Base-by-base conservation (phyloP, 2,113 vertebrate species). In the Dicrurus megarhynchus region DNA sequence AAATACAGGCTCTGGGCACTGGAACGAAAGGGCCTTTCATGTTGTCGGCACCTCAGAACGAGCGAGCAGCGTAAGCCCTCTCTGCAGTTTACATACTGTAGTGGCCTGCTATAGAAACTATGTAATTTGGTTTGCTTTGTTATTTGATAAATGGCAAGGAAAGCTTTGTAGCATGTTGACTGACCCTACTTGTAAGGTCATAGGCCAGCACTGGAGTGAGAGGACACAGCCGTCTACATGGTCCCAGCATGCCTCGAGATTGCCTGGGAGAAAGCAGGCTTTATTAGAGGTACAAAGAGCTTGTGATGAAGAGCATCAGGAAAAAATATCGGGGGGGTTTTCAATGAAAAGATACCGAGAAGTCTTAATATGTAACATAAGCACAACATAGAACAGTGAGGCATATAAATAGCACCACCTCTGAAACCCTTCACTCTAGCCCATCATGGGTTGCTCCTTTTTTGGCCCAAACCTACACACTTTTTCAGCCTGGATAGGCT, bases 261-360 rank as follows among this genome's bases (percentile, higher is more conserved):
- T 56, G 91, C 91, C 95, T 87, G 85, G 90, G 96, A 98, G 97
- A 97, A 94, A 91, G 96, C 75, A 95, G 98, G 98, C 98, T 98
- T 98, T 93, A 90, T 95, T 53, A 88, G 86, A 65, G 70, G 17
- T 71, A 94, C 96, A 97, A 97, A 98, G 97, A 86, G 39, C 80
- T 96, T 19, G 61, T 6, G 12, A 28, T 44, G 73, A 86, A 92
- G 88, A 86, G 82, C 64, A 93, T 71, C 73, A 65, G 59, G 55
- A 55, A 80, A 91, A 92, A 87, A 68, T 30, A 89, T 10, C 27
- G 26, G 14, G 37, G 16, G 13, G 30, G 6, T 16, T 44, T 83
- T 67, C 52, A 64, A 55, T 7, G 13, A 67, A 91, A 93, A 65
- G 30, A 13, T 69, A 52, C 35, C 2, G 10, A 71, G 68, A 22